Conservation (phyloP, 2,113 vertebrate genomes). For the Talpa occidentalis region DNA sequence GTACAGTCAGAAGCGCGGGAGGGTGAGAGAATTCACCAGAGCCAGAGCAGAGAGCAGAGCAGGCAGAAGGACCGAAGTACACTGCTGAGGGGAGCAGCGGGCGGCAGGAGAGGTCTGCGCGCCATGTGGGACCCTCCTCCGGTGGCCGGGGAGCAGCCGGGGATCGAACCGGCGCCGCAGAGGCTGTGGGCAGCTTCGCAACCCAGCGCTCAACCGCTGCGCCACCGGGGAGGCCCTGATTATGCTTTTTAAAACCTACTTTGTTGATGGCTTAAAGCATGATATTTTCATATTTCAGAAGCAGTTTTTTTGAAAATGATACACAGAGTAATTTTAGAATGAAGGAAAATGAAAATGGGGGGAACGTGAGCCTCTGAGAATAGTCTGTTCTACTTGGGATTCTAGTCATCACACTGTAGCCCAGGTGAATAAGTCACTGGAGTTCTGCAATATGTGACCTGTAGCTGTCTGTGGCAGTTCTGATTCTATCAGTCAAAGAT, state of each 20-base stretch:
- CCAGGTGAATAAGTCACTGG: neutral
- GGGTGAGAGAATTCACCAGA: no score
- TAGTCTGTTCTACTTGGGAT: neutral
- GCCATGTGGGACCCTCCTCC: no score
- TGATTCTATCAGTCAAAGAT: neutral
- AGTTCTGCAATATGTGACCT: neutral
- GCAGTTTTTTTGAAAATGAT: conserved; percentile 41
- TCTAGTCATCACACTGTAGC: neutral
- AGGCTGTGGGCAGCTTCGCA: no score
- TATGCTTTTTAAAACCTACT: neutral
- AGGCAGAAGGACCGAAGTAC: no score
- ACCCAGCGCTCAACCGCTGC: no score
- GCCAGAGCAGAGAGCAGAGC: no score
- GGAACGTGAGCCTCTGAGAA: neutral
- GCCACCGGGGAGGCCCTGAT: no score
- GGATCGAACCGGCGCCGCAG: no score
- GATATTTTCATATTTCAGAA: conserved; percentile 21
- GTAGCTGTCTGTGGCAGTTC: neutral
- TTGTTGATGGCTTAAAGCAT: neutral
- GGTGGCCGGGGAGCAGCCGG: no score
- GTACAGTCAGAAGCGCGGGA: no score
- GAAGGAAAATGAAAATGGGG: neutral
- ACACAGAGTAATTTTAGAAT: neutral
- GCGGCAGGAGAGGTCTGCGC: no score
- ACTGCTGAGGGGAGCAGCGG: no score